These are phyloP conservation scores for Micrastur ruficollis DNA, from an alignment of 2,797 vertebrate genomes.

Conservation along the genomic window DNA sequence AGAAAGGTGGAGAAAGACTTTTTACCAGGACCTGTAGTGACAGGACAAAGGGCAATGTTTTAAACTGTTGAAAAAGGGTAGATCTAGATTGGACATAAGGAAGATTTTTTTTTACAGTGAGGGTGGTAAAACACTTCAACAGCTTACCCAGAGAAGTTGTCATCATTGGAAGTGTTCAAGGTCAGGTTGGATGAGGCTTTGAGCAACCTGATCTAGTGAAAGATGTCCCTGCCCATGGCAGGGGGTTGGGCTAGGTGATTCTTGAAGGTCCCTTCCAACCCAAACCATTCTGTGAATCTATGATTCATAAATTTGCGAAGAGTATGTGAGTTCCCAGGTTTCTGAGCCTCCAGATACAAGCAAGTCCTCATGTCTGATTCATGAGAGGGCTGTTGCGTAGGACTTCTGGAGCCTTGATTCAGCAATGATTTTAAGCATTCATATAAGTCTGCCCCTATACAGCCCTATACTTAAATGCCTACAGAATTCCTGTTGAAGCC, in stretches of 20 bases:
- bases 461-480: neutral
- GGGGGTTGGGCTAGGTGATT: no score
- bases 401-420: neutral
- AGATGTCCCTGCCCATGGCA: neutral
- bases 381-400: neutral
- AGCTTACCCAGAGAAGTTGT: neutral
- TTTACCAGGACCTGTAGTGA: neutral
- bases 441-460: neutral
- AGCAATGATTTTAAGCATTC: neutral
- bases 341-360: neutral
- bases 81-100: neutral
- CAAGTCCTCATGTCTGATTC: neutral
- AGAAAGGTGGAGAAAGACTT: no score
- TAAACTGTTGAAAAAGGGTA: neutral
- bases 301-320: neutral
- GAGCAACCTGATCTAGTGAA: neutral
- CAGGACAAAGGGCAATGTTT: neutral
- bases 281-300: neutral
- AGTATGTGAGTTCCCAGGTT: neutral
- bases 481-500: neutral
- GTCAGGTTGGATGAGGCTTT: neutral
- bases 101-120: neutral
- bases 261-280: neutral
- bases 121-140: neutral
- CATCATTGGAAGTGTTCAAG: neutral